Base-by-base conservation (phyloP, 2,888 invertebrate genomes). In the Sarcophaga subvicina region DNA sequence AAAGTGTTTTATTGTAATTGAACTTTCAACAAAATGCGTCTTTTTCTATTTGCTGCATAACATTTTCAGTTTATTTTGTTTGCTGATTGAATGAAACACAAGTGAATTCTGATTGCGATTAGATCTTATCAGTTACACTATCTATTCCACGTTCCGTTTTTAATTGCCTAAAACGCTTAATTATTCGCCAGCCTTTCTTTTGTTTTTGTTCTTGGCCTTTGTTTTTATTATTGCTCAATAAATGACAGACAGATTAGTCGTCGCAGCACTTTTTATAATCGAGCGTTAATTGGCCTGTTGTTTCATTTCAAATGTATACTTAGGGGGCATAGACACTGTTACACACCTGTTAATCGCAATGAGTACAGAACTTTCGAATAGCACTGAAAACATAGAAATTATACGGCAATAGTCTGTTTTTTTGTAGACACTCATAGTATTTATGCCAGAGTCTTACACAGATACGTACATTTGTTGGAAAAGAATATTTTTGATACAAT, bases 1-100 rank as follows among this genome's bases (percentile, higher is more conserved):
- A 54, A 14, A 54, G 5, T 3, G 17, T 14, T 54, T 54, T 17
- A 54, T 37, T 59, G 20, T 37, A 60, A 37, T 72, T 76, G 54
- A 70, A 70, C 69, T 81, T 77, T 72, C 66, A 77, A 47, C 60
- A 66, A 60, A 72, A 77, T 83, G 62, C 67, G 49, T 77, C n/a
- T 27, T 37, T 37, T 70, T 45, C 66, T 59, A 59, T 49, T 37
- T 49, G n/a, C 37, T 76, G 78, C 37, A 67, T 77, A 71, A 66
- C 66, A 66, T 60, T 62, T 60, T 14, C 45, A 14, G 54, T 54
- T 14, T 54, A 54, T 17, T 54, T 59, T 20, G n/a, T 27, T 71
- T 14, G 47, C 14, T n/a, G 10, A 20, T 67, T 20, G 45, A 45
- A 17, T 62, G 10, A 22, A 49, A 54, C 54, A 54, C 12, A 54